Conservation (phyloP, 2,888 invertebrate genomes). For the Eupithecia subumbrata region DNA sequence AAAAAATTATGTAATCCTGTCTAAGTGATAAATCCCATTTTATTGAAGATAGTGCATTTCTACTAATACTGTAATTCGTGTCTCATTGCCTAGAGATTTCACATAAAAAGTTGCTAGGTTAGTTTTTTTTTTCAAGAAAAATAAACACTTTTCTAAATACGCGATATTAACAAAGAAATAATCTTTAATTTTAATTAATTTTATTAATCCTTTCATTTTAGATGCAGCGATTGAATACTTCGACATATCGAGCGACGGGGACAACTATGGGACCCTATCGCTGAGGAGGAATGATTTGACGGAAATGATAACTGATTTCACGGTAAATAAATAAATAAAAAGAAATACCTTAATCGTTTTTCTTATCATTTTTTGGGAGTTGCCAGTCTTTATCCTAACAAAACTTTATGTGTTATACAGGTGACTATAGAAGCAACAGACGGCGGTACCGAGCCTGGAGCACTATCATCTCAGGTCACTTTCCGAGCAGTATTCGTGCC, state of each 20-base stretch:
- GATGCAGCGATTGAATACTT: slow-evolving; percentile 68
- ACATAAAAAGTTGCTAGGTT: no score
- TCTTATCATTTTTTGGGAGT: no score
- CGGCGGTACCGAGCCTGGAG: slow-evolving; percentile 70
- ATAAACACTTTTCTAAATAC: no score
- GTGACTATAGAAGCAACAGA: slow-evolving; percentile 78
- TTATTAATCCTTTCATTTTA: slow-evolving; percentile 37
- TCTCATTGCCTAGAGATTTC: no score
- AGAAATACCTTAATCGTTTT: no score
- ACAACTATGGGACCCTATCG: slow-evolving; percentile 63
- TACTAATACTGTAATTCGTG: no score
- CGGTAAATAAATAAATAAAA: slow-evolving; percentile 51
- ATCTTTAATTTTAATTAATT: no score
- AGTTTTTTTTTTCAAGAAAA: no score
- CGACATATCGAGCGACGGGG: slow-evolving; percentile 60
- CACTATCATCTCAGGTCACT: slow-evolving; percentile 53
- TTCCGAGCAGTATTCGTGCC: slow-evolving; percentile 76
- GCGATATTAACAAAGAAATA: no score
- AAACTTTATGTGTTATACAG: slow-evolving; percentile 52
- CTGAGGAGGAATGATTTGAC: slow-evolving; percentile 54
- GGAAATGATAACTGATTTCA: slow-evolving; percentile 64
- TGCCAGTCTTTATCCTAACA: not conserved
- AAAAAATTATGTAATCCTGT: no score
- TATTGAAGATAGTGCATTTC: no score
- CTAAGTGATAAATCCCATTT: no score